A percentile compares a stretch with the other conserved stretches of the same genome.
Conservation (phyloP, 2,888 invertebrate species). For the Microctonus aethiopoides region DNA sequence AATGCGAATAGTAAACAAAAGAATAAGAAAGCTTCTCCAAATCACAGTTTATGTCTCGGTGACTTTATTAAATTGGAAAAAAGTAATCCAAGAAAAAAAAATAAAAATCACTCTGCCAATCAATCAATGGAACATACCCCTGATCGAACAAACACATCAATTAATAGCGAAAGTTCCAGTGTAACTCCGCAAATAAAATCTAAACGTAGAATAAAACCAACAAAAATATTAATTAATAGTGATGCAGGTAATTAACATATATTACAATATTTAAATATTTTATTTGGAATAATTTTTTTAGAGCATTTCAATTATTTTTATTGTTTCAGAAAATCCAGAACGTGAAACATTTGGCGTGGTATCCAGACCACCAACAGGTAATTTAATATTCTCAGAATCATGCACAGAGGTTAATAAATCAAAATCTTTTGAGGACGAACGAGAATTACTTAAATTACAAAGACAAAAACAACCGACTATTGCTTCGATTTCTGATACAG, state of each 20-base stretch:
- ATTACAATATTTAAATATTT: no score
- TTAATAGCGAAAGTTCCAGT: conserved; percentile 16
- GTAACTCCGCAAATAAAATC: conserved; percentile 37
- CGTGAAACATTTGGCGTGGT: conserved; percentile 51
- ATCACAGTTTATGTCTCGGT: conserved; percentile 46
- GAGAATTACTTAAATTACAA: conserved; percentile 53
- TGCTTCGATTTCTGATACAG: conserved; percentile 18
- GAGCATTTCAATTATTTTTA: neutral
- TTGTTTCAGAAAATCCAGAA: conserved; percentile 22
- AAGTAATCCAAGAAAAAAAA: conserved; percentile 40
- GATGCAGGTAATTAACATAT: conserved; percentile 44
- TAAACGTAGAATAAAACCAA: conserved; percentile 55
- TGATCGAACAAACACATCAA: conserved; percentile 23
- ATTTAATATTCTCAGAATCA: conserved; percentile 54
- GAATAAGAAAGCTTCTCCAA: conserved; percentile 39
- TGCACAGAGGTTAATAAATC: conserved; percentile 45
- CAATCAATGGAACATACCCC: conserved; percentile 22
- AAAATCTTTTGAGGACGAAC: conserved; percentile 51
- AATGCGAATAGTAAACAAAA: conserved; percentile 40
- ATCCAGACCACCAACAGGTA: conserved; percentile 47
- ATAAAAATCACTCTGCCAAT: conserved; percentile 38
- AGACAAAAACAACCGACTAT: conserved; percentile 51
- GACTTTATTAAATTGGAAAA: conserved; percentile 50
- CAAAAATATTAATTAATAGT: conserved; percentile 47
- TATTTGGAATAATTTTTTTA: no score